Conservation (phyloP, 2,113 vertebrate genomes). For the Neodontobutis hainanensis region DNA sequence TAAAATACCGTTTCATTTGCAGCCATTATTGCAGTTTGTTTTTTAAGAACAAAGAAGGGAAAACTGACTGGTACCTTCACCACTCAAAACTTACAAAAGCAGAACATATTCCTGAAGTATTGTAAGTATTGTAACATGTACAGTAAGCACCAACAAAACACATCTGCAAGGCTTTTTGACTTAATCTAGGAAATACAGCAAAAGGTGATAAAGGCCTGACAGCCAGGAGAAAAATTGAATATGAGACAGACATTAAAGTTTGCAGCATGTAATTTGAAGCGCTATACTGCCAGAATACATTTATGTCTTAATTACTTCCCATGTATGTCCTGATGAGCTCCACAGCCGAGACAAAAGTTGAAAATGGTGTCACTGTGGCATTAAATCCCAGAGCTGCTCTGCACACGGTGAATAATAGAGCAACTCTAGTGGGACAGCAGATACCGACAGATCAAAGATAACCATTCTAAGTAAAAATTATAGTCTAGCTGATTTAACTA, state of each 20-base stretch:
- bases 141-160: no score
- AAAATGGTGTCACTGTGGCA: slow-evolving; percentile 40
- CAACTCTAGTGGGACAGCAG: slow-evolving; percentile 44
- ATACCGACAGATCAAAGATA: slow-evolving; percentile 12
- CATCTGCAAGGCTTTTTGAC: background rate
- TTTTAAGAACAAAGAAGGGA: slow-evolving; percentile 5
- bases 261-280: background rate
- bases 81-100: slow-evolving; percentile 30
- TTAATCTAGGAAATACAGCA: background rate
- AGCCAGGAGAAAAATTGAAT: no score
- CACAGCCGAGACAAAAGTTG: background rate
- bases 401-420: slow-evolving; percentile 51
- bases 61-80: slow-evolving; percentile 31
- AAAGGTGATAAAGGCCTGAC: no score
- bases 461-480: slow-evolving; percentile 10
- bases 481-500: slow-evolving; percentile 2
- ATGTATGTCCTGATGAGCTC: background rate
- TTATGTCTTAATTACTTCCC: background rate
- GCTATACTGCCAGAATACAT: background rate
- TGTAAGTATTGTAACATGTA: slow-evolving; percentile 14
- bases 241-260: background rate
- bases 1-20: slow-evolving; percentile 53
- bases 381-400: slow-evolving; percentile 33
- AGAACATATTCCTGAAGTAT: slow-evolving; percentile 28
- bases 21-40: slow-evolving; percentile 43